phyloP scores from a whole-genome alignment of 2,797 vertebrate species.

The Lacerta agilis region DNA sequence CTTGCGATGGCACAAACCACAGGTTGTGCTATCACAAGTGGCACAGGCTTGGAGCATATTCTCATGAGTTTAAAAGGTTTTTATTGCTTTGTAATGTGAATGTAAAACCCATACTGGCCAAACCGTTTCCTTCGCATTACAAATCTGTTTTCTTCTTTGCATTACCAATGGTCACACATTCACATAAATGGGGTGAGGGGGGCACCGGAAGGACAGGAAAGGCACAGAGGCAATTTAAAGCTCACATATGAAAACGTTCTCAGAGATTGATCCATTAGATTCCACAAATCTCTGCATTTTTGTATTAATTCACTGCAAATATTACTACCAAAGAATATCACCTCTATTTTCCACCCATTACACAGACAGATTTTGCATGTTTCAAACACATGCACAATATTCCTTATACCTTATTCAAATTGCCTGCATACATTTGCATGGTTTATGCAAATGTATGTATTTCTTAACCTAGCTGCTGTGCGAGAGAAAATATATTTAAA shows the following conservation, averaged over 20 bases:
- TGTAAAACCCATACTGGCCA: not conserved
- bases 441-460: slow-evolving; percentile 34
- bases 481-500: slow-evolving; percentile 11
- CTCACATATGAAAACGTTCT: not conserved
- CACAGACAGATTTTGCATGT: slow-evolving; percentile 18
- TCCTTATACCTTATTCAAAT: slow-evolving; percentile 37
- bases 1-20: not conserved
- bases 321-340: slow-evolving; percentile 33
- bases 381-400: slow-evolving; percentile 32
- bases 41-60: not conserved
- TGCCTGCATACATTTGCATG: slow-evolving; percentile 38
- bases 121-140: not conserved
- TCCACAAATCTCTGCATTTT: slow-evolving; percentile 32
- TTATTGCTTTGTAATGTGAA: not conserved
- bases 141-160: slow-evolving; percentile 8
- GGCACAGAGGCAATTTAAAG: slow-evolving; percentile 2
- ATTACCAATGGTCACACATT: not conserved
- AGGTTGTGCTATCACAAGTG: not conserved
- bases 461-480: slow-evolving; percentile 19
- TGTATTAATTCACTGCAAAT: slow-evolving; percentile 17
- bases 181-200: not conserved
- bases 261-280: not conserved
- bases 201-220: not conserved
- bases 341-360: slow-evolving; percentile 23
- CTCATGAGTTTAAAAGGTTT: not conserved